Evolutionary conservation across 2,113 vertebrate genomes (phyloP).

Genomic region (Siniperca knerii): DNA sequence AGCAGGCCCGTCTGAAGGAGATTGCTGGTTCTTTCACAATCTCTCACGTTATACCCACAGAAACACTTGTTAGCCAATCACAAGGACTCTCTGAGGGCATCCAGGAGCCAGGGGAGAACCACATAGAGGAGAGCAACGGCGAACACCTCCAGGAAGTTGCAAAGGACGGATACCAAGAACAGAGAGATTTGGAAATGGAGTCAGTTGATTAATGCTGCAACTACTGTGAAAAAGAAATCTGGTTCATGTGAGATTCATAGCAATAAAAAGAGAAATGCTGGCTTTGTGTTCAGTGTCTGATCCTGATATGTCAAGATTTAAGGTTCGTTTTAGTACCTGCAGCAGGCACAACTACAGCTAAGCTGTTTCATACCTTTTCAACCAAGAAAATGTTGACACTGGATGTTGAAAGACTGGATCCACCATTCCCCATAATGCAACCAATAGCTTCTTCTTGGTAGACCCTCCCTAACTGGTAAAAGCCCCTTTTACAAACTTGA

Average conservation of each 20-base stretch:
- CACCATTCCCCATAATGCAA: not conserved
- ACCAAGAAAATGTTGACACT: not conserved
- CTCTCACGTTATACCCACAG: constrained; percentile 73
- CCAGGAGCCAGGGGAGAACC: constrained; percentile 40
- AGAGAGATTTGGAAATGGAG: constrained; percentile 75
- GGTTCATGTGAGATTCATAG: constrained; percentile 34
- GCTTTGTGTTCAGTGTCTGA: constrained; percentile 41
- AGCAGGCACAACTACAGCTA: not conserved
- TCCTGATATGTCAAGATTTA: constrained; percentile 25
- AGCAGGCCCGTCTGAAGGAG: constrained; percentile 84
- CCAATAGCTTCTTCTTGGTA: not conserved
- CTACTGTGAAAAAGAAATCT: constrained; percentile 30
- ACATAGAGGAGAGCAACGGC: constrained; percentile 37
- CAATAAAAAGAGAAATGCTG: constrained; percentile 62
- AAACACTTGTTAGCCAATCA: constrained; percentile 48
- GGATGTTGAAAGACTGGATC: no score
- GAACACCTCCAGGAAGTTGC: constrained; percentile 21
- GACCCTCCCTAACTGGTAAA: not conserved
- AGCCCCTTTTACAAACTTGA: not conserved
- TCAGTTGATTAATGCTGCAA: constrained; percentile 70
- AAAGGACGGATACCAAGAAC: constrained; percentile 46
- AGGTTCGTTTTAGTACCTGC: not conserved
- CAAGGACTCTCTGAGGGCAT: constrained; percentile 54
- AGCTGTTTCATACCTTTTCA: not conserved
- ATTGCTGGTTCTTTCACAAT: constrained; percentile 87